Conservation (phyloP, 2,797 vertebrate species). For the Tiaroga cobitis region DNA sequence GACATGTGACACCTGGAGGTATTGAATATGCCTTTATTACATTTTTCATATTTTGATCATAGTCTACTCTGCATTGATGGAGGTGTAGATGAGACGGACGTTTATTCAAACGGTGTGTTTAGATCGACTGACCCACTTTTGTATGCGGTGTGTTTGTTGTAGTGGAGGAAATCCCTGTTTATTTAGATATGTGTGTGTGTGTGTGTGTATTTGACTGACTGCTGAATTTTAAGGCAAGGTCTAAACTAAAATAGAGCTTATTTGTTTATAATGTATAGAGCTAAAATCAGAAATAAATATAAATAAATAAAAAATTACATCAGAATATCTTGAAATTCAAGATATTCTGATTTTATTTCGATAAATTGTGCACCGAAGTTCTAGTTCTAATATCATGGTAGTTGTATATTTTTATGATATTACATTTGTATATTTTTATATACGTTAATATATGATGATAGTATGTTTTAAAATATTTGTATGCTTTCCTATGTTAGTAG, state of each 20-base stretch:
- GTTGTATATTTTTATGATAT: background rate
- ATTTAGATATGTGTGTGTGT: background rate
- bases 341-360: background rate
- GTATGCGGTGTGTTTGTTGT: background rate
- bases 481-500: too few relatives aligned
- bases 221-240: background rate
- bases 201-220: background rate
- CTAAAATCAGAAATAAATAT: too few relatives aligned
- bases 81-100: background rate
- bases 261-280: background rate
- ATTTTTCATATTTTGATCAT: conserved; percentile 5
- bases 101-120: background rate
- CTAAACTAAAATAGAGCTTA: background rate
- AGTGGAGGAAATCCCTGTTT: background rate
- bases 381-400: background rate
- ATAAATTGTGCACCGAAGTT: background rate
- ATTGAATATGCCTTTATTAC: conserved; percentile 1
- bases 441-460: background rate
- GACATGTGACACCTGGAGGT: background rate
- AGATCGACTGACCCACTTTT: background rate
- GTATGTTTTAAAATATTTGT: background rate
- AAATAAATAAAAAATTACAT: too few relatives aligned
- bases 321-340: too few relatives aligned
- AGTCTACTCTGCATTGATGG: background rate
- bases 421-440: background rate